These are phyloP conservation scores for Liopterus haemorrhoidalis DNA, from an alignment of 2,888 invertebrate species.

Conservation along the genomic window DNA sequence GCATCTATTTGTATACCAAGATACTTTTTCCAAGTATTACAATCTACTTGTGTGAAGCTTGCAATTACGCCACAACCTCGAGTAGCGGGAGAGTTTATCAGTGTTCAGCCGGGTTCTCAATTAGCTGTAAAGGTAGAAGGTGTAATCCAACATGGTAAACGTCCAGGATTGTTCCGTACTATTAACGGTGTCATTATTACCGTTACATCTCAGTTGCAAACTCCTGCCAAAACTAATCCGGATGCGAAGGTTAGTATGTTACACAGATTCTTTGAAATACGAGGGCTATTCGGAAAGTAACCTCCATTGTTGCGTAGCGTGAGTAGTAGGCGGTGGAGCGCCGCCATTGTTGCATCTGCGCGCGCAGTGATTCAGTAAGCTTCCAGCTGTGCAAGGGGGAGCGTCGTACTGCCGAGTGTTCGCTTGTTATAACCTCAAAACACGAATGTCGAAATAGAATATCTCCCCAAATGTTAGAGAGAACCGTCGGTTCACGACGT, in stretches of 20 bases:
- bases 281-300: no score
- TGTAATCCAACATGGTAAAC: slow-evolving; percentile 70
- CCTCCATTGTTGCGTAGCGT: no score
- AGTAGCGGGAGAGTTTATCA: slow-evolving; percentile 74
- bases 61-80: slow-evolving; percentile 77
- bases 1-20: slow-evolving; percentile 66
- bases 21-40: slow-evolving; percentile 77
- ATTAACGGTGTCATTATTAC: slow-evolving; percentile 67
- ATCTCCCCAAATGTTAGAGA: no score
- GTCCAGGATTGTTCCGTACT: slow-evolving; percentile 62
- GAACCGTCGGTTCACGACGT: no score
- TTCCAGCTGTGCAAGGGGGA: no score
- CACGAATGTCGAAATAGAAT: no score
- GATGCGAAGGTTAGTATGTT: slow-evolving; percentile 39
- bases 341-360: no score
- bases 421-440: no score
- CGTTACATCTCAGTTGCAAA: slow-evolving; percentile 59
- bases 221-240: slow-evolving; percentile 41
- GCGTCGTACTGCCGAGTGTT: no score
- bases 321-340: no score
- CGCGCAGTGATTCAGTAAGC: no score
- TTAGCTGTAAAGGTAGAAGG: slow-evolving; percentile 92
- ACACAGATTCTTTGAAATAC: no score
- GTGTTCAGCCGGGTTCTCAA: slow-evolving; percentile 76
- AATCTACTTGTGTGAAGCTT: slow-evolving; percentile 74